Base-by-base conservation (phyloP, 2,888 invertebrate genomes). In the Seladonia tumulorum region DNA sequence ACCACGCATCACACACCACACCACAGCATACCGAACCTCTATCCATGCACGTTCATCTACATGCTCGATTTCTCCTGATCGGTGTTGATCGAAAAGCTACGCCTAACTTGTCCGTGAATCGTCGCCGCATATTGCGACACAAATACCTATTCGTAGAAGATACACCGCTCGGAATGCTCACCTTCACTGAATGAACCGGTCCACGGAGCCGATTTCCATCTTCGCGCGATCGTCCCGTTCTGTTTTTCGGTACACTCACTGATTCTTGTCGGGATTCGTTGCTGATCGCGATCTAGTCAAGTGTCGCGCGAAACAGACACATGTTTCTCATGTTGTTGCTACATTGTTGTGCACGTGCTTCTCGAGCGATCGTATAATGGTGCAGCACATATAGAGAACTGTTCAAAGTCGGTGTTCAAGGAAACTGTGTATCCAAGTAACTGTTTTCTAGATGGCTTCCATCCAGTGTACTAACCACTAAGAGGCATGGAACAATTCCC, bases 401-500 rank as follows among this genome's bases (percentile, higher is more conserved):
- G 5, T 18, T 45, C 45, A 5, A 29, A n/a, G n/a, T 7, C 5
- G 8, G 8, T 25, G 42, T 47, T 14, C 12, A 16, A 12, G 5
- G 25, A 75, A 7, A 29, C n/a, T n/a, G 18, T 18, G 57, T n/a
- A 73, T 39, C 47, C 8, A 49, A 45, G 53, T 22, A 39, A 78
- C 75, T 5, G 47, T 42, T 72, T 93, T 92, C 76, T 87, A 92
- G 93, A 92, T 87, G 87, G 87, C 85, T 76, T 66, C 83, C 79
- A 57, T 75, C 85, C 75, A 66, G 70, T 68, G 75, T 71, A 76
- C 60, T 83, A 83, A 90, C 83, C 87, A 92, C 47, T 91, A 90
- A 92, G 83, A 92, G 92, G 92, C 87, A 95, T 95, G 95, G 95
- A 94, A 81, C 91, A 91, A 79, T 92, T 88, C 88, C 89, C 90